phyloP scores from a whole-genome alignment of 1,140 invertebrate species.

The Eriosoma lanigerum region DNA sequence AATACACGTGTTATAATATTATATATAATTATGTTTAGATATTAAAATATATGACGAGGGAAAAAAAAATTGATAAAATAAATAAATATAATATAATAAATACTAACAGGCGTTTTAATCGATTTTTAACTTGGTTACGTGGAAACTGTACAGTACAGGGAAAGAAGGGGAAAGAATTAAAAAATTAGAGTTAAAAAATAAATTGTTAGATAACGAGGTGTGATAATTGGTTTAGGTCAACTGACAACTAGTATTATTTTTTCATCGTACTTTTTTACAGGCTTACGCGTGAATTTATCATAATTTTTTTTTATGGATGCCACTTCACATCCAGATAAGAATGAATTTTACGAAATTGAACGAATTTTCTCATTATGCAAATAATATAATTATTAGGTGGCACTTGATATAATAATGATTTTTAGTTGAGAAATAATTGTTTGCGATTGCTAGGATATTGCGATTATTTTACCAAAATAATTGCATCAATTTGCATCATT shows the following conservation, averaged over 20 bases:
- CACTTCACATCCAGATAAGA: slow-evolving; percentile 41
- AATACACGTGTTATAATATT: neutral
- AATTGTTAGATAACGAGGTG: slow-evolving; percentile 43
- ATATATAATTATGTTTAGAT: neutral
- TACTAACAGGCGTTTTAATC: slow-evolving; percentile 3
- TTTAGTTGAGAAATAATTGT: neutral
- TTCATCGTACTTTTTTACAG: slow-evolving; percentile 29
- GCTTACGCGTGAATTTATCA: slow-evolving; percentile 49
- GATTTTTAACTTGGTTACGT: slow-evolving; percentile 35
- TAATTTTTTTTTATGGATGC: slow-evolving; percentile 40
- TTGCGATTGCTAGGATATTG: neutral
- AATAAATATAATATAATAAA: neutral
- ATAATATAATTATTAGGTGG: slow-evolving; percentile 13
- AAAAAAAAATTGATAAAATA: neutral
- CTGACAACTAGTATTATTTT: slow-evolving; percentile 39
- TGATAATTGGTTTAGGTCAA: slow-evolving; percentile 47
- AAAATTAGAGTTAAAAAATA: slow-evolving; percentile 37
- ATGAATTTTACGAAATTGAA: slow-evolving; percentile 35
- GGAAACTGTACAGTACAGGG: neutral
- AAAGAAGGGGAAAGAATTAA: slow-evolving; percentile 16
- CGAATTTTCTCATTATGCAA: slow-evolving; percentile 18
- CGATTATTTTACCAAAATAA: slow-evolving; percentile 2
- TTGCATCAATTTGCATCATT: slow-evolving; percentile 12
- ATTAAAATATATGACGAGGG: neutral
- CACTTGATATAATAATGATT: slow-evolving; percentile 1